Conservation (phyloP, 2,888 invertebrate species). For the Drosophila birchii region DNA sequence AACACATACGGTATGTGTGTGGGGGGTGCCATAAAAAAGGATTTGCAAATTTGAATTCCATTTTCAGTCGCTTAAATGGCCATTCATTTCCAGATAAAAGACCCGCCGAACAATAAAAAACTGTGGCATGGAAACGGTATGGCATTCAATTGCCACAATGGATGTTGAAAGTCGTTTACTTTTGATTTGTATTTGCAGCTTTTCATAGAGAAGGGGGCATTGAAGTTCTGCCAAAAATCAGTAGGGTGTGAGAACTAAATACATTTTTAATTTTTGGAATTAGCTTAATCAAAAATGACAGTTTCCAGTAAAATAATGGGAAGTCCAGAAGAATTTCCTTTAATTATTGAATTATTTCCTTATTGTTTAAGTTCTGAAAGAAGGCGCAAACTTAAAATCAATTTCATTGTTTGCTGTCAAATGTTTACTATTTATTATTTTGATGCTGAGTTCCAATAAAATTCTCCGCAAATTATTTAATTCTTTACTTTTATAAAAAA, state of each 20-base stretch:
- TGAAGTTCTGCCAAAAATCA: not conserved
- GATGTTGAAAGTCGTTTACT: not conserved
- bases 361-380: too few relatives aligned
- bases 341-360: not conserved
- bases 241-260: constrained; percentile 2
- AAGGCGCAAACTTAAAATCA: too few relatives aligned
- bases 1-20: not conserved
- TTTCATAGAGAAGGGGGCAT: not conserved
- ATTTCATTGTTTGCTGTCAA: too few relatives aligned
- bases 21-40: constrained; percentile 26
- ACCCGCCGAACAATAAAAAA: constrained; percentile 1
- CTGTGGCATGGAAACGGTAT: constrained; percentile 4
- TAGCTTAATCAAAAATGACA: not conserved
- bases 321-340: not conserved
- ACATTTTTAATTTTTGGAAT: not conserved
- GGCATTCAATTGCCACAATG: constrained; percentile 22
- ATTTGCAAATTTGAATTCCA: constrained; percentile 8
- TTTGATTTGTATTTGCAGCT: not conserved
- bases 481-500: too few relatives aligned
- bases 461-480: too few relatives aligned
- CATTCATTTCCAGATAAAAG: constrained; percentile 1
- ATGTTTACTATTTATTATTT: too few relatives aligned
- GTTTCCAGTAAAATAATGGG: not conserved
- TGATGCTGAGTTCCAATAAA: too few relatives aligned
- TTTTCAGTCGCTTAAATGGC: constrained; percentile 6